Conservation (phyloP, 2,113 vertebrate genomes). For the Pampusana beccarii region DNA sequence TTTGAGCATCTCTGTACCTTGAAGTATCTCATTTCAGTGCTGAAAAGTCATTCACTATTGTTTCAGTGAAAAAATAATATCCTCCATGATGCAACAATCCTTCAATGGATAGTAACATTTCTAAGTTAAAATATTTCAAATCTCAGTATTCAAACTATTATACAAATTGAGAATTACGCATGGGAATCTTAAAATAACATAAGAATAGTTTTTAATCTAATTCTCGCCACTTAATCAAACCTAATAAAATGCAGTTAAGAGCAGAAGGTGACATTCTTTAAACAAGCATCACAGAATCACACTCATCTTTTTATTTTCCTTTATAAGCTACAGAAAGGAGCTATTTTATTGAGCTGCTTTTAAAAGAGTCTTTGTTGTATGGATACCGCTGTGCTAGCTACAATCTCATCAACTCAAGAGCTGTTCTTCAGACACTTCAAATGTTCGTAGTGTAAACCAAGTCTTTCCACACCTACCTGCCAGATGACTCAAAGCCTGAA, state of each 20-base stretch:
- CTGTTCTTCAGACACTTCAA: conserved; percentile 32
- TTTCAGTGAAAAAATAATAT: not conserved
- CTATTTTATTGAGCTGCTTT: not conserved
- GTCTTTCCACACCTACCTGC: not conserved
- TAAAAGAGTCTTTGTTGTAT: accelerated
- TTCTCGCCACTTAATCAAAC: not conserved
- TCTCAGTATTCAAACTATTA: not conserved
- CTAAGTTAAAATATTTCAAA: not conserved
- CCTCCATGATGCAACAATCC: not conserved
- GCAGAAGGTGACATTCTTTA: not conserved
- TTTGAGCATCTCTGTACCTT: not conserved
- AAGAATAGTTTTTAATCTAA: too few relatives aligned
- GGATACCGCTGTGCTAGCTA: not conserved
- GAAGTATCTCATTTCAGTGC: not conserved
- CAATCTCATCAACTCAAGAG: conserved; percentile 35
- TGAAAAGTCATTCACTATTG: not conserved
- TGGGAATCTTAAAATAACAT: too few relatives aligned
- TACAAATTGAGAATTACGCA: accelerated
- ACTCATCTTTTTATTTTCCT: not conserved
- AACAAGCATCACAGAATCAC: not conserved
- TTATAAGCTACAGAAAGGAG: not conserved
- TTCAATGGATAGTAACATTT: not conserved
- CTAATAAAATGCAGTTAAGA: not conserved
- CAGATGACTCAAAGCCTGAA: not conserved
- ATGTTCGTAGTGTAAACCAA: not conserved